phyloP scores from a whole-genome alignment of 2,113 vertebrate genomes.

The human region GRCh38 chr7:21713501-21714000 shows the following conservation, averaged over 20 bases:
- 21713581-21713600: not conserved
- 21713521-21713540: not conserved
- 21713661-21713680: not conserved
- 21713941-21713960: not conserved
- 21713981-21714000: not conserved
- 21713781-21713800: not conserved
- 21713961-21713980: fast-evolving
- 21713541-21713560: too few relatives aligned
- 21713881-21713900: not conserved
- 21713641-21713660: not conserved
- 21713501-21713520: not conserved
- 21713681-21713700: not conserved
- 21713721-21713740: not conserved
- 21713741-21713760: not conserved
- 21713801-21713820: not conserved
- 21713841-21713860: not conserved
- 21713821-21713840: not conserved
- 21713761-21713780: not conserved
- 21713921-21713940: not conserved
- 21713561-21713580: too few relatives aligned
- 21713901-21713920: not conserved
- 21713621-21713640: not conserved
- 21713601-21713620: not conserved
- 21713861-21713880: not conserved
- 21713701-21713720: not conserved